phyloP scores from a whole-genome alignment of 2,797 vertebrate species.

The Steatocranus sp. region DNA sequence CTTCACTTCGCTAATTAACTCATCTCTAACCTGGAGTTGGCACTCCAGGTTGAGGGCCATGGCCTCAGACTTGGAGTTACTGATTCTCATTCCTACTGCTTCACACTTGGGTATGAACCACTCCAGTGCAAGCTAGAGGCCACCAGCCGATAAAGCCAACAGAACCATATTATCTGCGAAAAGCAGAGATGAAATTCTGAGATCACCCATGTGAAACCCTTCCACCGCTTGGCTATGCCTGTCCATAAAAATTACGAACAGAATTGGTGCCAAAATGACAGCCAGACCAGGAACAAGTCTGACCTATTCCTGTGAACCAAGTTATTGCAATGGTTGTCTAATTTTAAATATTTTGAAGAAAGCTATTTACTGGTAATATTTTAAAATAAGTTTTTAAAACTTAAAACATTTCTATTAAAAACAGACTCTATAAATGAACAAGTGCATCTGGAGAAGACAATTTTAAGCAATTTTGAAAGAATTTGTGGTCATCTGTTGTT shows the following conservation, averaged over 20 bases:
- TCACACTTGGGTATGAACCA: neutral
- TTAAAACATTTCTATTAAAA: neutral
- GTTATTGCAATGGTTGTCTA: neutral
- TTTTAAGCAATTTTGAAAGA: neutral
- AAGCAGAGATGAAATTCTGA: neutral
- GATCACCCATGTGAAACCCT: neutral
- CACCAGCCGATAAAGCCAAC: rapidly evolving
- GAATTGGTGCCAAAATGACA: neutral
- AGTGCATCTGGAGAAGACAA: neutral
- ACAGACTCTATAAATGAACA: neutral
- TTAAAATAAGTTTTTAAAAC: neutral
- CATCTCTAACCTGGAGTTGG: neutral
- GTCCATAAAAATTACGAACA: neutral
- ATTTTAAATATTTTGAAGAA: neutral
- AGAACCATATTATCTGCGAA: neutral
- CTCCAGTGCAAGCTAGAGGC: neutral
- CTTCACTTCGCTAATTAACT: neutral
- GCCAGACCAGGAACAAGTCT: neutral
- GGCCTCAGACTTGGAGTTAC: neutral
- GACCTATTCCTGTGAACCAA: neutral
- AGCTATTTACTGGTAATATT: neutral
- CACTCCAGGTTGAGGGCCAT: neutral
- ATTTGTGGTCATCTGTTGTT: neutral
- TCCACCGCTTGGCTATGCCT: neutral
- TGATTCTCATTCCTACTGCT: neutral